phyloP scores from a whole-genome alignment of 2,113 vertebrate species.

The Erythrocercus mccallii region DNA sequence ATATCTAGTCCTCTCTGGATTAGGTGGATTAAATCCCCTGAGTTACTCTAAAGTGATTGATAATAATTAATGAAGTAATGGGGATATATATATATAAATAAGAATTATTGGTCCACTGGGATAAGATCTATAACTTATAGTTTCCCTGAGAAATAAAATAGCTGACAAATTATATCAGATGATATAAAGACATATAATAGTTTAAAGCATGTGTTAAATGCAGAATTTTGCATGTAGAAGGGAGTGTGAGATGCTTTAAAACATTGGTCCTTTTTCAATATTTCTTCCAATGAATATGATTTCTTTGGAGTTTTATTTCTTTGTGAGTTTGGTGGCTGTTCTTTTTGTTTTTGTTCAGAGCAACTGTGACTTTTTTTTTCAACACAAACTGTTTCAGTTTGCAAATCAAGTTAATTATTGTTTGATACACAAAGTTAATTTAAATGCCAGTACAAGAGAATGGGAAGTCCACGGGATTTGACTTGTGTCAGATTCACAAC shows the following conservation, averaged over 20 bases:
- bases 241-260: background rate
- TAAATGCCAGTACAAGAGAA: background rate
- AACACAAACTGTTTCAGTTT: background rate
- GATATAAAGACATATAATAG: background rate
- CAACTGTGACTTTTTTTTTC: background rate
- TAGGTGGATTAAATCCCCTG: background rate
- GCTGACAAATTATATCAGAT: background rate
- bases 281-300: background rate
- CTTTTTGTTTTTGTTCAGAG: background rate
- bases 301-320: accelerated
- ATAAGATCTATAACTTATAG: background rate
- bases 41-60: background rate
- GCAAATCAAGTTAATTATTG: background rate
- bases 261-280: background rate
- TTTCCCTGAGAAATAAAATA: background rate
- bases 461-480: background rate
- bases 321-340: background rate
- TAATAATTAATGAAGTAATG: background rate
- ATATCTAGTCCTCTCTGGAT: background rate
- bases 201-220: background rate
- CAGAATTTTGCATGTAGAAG: background rate
- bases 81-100: background rate
- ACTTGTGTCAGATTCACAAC: background rate
- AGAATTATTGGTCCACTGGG: background rate
- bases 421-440: background rate